Evolutionary conservation across 1,140 invertebrate species (phyloP), one percentile per base, ranked within the genome.

Genomic region (Caenorhabditis brenneri): DNA sequence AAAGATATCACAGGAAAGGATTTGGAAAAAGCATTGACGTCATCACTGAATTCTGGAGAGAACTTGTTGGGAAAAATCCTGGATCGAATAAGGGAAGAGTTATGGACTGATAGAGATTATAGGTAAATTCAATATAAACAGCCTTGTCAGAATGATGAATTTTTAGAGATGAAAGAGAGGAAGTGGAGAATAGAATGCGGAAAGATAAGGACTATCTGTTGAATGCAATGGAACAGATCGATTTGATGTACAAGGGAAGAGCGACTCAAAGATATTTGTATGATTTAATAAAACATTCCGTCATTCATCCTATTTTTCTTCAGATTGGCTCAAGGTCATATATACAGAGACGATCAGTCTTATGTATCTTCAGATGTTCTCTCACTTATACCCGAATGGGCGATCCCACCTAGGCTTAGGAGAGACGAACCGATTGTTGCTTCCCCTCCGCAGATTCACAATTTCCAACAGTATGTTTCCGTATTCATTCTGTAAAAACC

Each of bases 241-340:
- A 74, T 46, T 74, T 74, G 36, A 42, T 74, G 36, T 74, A 74
- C 22, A 74, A 74, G 24, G 65, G 22, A 9, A n/a, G 65, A n/a
- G 65, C 65, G 2, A 24, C 36, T 36, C 10, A 12, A 10, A 74
- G 65, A 74, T 22, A 12, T 15, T 27, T 42, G 65, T 74, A 42
- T 36, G 65, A 22, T 2, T 24, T 12, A 5, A 4, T 15, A 65
- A 15, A 36, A 15, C 31, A 33, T 65, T 36, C 10, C 12, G 31
- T 12, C 6, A 27, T 6, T 27, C 24, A 9, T 10, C 24, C 12
- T 27, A 7, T 0, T 19, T 36, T 36, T 19, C 36, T 36, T 36
- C 58, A 74, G 65, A 74, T 24, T 42, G 6, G 29, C 36, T 24
- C 33, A 36, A 16, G 24, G 58, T 19, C 58, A 65, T 19, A 19